Conservation (phyloP, 1,140 invertebrate genomes). For the Lepidurus apus region DNA sequence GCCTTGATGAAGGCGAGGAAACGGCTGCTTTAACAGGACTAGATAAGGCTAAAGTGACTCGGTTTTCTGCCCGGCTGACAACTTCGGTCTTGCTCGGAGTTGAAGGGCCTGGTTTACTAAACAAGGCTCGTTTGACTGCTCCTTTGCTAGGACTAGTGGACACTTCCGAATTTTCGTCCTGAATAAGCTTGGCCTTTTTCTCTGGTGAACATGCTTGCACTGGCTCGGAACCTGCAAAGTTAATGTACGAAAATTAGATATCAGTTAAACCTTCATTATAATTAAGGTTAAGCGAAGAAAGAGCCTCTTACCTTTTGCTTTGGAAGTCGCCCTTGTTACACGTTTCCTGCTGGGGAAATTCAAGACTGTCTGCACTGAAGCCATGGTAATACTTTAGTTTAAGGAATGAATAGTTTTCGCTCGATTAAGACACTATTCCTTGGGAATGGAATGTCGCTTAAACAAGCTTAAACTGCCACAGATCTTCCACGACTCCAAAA, state of each 20-base stretch:
- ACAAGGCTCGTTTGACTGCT: neutral
- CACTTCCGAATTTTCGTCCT: neutral
- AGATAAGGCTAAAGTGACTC: neutral
- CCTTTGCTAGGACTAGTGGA: neutral
- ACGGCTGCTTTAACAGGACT: neutral
- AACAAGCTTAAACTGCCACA: neutral
- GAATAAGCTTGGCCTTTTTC: neutral
- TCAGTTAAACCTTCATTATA: neutral
- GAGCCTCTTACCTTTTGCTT: neutral
- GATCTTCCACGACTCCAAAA: neutral
- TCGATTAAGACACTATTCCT: too few relatives aligned
- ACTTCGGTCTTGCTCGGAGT: neutral
- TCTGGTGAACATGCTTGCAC: neutral
- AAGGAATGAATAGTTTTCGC: neutral
- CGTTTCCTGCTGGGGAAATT: neutral
- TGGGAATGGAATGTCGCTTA: neutral
- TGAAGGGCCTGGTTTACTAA: neutral
- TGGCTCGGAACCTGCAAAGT: neutral
- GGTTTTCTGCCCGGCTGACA: neutral
- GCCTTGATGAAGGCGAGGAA: neutral
- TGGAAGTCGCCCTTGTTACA: slow-evolving; percentile 21
- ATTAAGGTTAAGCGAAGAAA: neutral
- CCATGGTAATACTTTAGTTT: slow-evolving; percentile 15
- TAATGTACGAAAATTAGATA: neutral
- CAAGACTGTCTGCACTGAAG: neutral